These are phyloP conservation scores for Pavo muticus DNA, from an alignment of 2,113 vertebrate genomes.

Conservation along the genomic window DNA sequence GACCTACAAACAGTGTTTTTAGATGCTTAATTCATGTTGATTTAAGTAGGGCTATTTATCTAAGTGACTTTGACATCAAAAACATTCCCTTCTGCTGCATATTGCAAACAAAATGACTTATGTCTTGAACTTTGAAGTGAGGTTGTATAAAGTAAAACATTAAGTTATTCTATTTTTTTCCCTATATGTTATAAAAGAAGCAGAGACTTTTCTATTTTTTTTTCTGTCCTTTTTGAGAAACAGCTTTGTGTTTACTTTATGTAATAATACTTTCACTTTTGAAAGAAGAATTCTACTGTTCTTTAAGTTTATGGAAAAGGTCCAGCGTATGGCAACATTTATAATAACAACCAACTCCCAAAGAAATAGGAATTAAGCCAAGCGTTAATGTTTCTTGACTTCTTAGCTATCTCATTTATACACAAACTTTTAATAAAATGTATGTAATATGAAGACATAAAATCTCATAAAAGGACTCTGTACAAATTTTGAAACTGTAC, in stretches of 20 bases:
- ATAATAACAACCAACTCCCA: background rate
- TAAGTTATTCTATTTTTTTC: background rate
- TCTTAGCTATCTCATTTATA: background rate
- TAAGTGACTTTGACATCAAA: constrained; percentile 45
- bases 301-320: background rate
- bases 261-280: background rate
- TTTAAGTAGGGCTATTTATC: constrained; percentile 56
- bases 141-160: background rate
- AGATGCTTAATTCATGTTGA: constrained; percentile 58
- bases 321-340: background rate
- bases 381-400: background rate
- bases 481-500: background rate
- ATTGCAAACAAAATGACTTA: background rate
- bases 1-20: constrained; percentile 6
- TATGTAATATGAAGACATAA: background rate
- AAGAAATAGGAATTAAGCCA: background rate
- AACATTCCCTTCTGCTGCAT: background rate
- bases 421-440: background rate
- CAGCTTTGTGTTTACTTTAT: background rate
- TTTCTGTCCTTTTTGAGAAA: background rate
- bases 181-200: background rate
- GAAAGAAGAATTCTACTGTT: background rate
- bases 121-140: background rate
- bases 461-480: background rate
- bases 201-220: background rate